Percentiles rank a stretch among this genome's conserved stretches.
phyloP scores from a whole-genome alignment of 1,140 invertebrate species.

The Paramacrobiotus metropolitanus region DNA sequence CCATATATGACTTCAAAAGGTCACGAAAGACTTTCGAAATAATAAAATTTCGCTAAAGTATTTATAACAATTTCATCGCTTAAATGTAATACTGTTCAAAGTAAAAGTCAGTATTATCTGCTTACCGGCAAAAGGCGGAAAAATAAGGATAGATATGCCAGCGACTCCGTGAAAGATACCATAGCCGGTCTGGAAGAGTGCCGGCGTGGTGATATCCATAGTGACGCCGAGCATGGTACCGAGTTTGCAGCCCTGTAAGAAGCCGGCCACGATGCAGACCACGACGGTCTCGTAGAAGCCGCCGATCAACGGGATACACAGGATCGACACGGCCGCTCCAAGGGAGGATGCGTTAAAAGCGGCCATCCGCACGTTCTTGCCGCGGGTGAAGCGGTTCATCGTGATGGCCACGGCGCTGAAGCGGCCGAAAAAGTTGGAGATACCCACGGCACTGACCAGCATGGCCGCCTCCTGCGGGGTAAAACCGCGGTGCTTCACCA shows the following conservation, averaged over 20 bases:
- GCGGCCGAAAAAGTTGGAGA: background rate
- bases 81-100: background rate
- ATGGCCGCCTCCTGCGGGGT: background rate
- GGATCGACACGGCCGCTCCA: background rate
- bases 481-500: background rate
- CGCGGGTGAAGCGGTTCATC: background rate
- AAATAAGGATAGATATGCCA: background rate
- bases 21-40: background rate
- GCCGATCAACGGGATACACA: background rate
- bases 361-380: background rate
- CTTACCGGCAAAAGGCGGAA: background rate
- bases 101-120: background rate
- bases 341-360: background rate
- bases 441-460: background rate
- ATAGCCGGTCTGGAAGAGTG: background rate
- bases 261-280: background rate
- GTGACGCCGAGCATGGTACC: background rate
- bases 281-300: background rate
- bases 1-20: too few relatives aligned
- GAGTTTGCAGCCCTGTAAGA: background rate
- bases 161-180: background rate
- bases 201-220: background rate
- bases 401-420: background rate
- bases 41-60: background rate
- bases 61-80: background rate